Percentiles rank a stretch among this genome's conserved stretches.
Evolutionary conservation across 1,140 invertebrate species (phyloP).

Genomic region (Rhyacophila brunnea): DNA sequence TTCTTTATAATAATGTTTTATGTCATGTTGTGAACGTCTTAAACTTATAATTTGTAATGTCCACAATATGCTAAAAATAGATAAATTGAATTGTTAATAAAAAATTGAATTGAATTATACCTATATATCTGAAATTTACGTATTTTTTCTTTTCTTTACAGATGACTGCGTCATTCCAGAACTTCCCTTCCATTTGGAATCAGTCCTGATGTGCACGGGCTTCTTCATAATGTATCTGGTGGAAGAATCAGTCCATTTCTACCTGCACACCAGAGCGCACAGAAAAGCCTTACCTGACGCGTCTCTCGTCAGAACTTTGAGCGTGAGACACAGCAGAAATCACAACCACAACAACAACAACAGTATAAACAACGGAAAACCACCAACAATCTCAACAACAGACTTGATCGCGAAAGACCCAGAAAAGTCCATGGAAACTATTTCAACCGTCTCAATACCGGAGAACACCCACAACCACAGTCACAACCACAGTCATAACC

Average conservation of each 20-base stretch:
- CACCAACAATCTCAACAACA: slow-evolving; percentile 47
- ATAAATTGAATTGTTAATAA: no score
- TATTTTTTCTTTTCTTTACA: slow-evolving; percentile 36
- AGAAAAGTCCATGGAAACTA: slow-evolving; percentile 24
- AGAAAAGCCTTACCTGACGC: slow-evolving; percentile 39
- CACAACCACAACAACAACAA: slow-evolving; percentile 23
- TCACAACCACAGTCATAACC: slow-evolving; percentile 45
- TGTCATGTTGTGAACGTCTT: no score
- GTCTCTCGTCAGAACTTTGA: slow-evolving; percentile 49
- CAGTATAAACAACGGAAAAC: slow-evolving; percentile 17
- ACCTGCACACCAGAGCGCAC: slow-evolving; percentile 50
- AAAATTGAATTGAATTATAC: no score
- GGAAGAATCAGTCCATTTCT: slow-evolving; percentile 77
- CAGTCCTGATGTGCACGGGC: slow-evolving; percentile 70
- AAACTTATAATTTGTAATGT: no score
- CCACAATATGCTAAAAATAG: no score
- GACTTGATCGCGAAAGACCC: slow-evolving; percentile 44
- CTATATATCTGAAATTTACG: no score
- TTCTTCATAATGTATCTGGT: slow-evolving; percentile 85
- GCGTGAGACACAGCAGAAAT: slow-evolving; percentile 40
- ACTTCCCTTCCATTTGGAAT: slow-evolving; percentile 65
- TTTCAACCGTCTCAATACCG: slow-evolving; percentile 14
- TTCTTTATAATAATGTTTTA: no score
- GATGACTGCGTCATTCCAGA: slow-evolving; percentile 46
- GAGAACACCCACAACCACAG: slow-evolving; percentile 39